Conservation (phyloP, 2,888 invertebrate species). For the Lasioglossum oenotherae region DNA sequence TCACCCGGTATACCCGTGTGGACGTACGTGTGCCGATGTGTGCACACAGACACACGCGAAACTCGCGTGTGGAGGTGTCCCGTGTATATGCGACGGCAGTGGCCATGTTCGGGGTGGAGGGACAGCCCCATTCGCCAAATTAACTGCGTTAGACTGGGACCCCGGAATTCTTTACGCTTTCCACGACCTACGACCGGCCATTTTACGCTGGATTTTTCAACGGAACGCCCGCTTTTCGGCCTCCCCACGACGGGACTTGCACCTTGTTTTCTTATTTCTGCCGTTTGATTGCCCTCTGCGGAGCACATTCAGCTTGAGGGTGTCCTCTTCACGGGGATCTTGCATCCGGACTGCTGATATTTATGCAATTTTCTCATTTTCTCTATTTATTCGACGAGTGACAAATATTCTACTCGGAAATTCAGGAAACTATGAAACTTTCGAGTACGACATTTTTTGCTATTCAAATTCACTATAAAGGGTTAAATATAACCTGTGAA, state of each 20-base stretch:
- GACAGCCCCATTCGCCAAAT: conserved; percentile 82
- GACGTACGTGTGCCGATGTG: background rate
- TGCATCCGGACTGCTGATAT: background rate
- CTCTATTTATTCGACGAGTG: background rate
- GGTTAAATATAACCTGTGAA: background rate
- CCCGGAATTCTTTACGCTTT: conserved; percentile 80
- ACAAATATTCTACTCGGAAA: background rate
- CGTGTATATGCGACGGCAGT: conserved; percentile 67
- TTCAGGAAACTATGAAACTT: background rate
- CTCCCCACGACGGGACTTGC: conserved; percentile 11
- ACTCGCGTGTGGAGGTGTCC: conserved; percentile 43
- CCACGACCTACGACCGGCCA: conserved; percentile 77
- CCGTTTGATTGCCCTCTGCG: conserved; percentile 37
- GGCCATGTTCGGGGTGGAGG: conserved; percentile 79
- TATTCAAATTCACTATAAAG: background rate
- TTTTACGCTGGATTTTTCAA: conserved; percentile 79
- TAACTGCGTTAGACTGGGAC: conserved; percentile 80
- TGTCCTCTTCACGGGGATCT: background rate
- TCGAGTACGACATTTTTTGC: background rate
- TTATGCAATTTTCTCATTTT: background rate
- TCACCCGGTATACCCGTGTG: conserved; percentile 73
- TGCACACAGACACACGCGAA: conserved; percentile 20
- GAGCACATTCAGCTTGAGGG: conserved; percentile 17
- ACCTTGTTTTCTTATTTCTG: conserved; percentile 28
- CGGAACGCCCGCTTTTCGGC: conserved; percentile 58